A percentile compares a stretch with the other conserved stretches of the same genome.
phyloP scores from a whole-genome alignment of 2,113 vertebrate species.

The Antechinus stuartii region DNA sequence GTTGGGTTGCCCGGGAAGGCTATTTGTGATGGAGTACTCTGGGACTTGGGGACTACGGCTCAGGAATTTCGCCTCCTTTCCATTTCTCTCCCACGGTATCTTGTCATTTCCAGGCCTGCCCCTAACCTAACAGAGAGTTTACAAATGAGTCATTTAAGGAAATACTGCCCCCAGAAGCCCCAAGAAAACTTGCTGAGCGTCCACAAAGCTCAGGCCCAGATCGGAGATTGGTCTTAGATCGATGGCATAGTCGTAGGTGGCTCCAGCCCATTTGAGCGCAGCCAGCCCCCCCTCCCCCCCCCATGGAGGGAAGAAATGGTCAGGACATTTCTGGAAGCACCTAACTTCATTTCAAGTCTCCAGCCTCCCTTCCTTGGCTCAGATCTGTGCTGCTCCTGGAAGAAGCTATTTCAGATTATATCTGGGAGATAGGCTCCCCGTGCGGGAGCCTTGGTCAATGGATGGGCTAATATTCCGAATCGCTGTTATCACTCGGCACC shows the following conservation, averaged over 20 bases:
- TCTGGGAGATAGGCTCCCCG: not conserved
- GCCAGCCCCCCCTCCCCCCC: not conserved
- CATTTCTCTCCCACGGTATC: not conserved
- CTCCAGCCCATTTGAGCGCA: not conserved
- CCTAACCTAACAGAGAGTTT: slow-evolving; percentile 3
- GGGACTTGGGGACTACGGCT: not conserved
- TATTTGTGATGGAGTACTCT: not conserved
- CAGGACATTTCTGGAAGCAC: not conserved
- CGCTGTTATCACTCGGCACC: slow-evolving; percentile 53
- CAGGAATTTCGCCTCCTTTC: not conserved
- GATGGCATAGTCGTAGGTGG: not conserved
- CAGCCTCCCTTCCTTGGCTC: accelerated
- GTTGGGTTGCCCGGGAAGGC: not conserved
- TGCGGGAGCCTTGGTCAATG: slow-evolving; percentile 13
- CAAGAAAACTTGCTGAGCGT: not conserved
- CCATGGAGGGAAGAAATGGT: not conserved
- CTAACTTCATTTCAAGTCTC: not conserved
- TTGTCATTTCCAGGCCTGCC: not conserved
- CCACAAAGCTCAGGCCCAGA: not conserved
- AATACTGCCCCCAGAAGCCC: slow-evolving; percentile 1
- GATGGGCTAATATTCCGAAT: slow-evolving; percentile 57
- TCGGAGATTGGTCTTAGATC: not conserved
- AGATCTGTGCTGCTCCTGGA: not conserved
- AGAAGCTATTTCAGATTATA: not conserved
- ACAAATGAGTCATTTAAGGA: not conserved